A percentile compares a stretch with the other conserved stretches of the same genome.
Conservation (phyloP, 37 sponge, comb jelly and placozoan genomes). For the Chondrosia reniformis region DNA sequence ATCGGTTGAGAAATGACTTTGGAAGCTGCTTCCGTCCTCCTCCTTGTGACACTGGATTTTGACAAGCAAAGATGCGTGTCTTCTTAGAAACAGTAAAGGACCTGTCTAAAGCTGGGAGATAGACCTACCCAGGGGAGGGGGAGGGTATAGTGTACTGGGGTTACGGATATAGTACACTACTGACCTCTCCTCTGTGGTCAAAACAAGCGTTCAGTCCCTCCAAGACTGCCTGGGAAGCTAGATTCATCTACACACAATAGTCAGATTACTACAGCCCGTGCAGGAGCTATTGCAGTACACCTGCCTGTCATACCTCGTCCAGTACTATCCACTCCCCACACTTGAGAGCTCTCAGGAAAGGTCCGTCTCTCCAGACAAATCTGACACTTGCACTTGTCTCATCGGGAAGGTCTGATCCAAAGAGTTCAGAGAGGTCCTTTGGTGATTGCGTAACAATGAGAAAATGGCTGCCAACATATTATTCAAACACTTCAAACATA, state of each 20-base stretch:
- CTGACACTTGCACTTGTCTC: conserved; percentile 64
- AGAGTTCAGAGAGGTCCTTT: conserved; percentile 93
- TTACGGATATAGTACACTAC: no score
- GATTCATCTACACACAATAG: conserved; percentile 79
- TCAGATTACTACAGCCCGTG: neutral
- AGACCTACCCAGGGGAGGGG: conserved; percentile 64
- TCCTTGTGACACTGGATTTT: conserved; percentile 93
- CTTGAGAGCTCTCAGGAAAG: conserved; percentile 89
- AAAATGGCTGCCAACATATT: neutral
- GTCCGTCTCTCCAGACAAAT: conserved; percentile 97
- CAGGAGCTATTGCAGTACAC: neutral
- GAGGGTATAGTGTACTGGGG: no score
- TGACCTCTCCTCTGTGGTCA: conserved; percentile 93
- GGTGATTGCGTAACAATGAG: no score
- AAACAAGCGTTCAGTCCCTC: conserved; percentile 97
- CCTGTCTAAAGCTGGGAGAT: conserved; percentile 82
- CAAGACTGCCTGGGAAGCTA: conserved; percentile 96
- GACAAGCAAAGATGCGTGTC: conserved; percentile 94
- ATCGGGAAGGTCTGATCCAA: conserved; percentile 93
- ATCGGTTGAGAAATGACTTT: conserved; percentile 92
- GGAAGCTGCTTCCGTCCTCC: conserved; percentile 97
- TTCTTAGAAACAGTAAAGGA: conserved; percentile 62
- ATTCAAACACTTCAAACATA: conserved; percentile 34
- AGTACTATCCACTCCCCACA: conserved; percentile 89
- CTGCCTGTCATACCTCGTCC: conserved; percentile 83